These are phyloP conservation scores for Stenotaenia linearis DNA, from an alignment of 2,888 invertebrate genomes.

Conservation along the genomic window DNA sequence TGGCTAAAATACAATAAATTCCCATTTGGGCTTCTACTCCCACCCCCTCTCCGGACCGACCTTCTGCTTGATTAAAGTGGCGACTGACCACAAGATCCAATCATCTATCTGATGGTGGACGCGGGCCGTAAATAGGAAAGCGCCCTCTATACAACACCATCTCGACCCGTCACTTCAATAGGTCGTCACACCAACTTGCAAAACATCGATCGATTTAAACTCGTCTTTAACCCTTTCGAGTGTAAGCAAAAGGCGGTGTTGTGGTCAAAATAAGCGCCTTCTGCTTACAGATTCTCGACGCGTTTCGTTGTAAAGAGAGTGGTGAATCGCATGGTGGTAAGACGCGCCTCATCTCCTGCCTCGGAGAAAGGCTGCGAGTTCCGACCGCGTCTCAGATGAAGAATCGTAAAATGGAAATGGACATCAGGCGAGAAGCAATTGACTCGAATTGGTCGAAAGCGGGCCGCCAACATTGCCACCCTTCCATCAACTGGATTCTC, in stretches of 20 bases:
- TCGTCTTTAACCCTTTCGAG: not conserved
- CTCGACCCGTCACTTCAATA: not conserved
- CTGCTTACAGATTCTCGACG: not conserved
- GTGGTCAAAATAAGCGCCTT: not conserved
- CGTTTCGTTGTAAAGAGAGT: not conserved
- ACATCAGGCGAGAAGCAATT: slow-evolving; percentile 17
- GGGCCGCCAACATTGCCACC: not conserved
- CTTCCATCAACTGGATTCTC: not conserved
- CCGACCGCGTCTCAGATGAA: slow-evolving; percentile 12
- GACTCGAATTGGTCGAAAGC: slow-evolving; percentile 27
- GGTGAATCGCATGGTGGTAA: not conserved
- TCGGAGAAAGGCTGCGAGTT: not conserved
- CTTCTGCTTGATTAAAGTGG: slow-evolving; percentile 33
- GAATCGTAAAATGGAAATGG: slow-evolving; percentile 32
- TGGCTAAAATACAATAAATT: slow-evolving; percentile 32
- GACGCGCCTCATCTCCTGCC: slow-evolving; percentile 24
- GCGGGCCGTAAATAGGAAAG: slow-evolving; percentile 29
- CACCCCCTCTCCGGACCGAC: not conserved
- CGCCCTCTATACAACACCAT: not conserved
- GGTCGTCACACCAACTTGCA: not conserved
- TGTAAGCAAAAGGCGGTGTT: not conserved
- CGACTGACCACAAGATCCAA: slow-evolving; percentile 32
- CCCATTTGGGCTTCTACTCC: slow-evolving; percentile 24
- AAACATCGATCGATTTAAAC: not conserved
- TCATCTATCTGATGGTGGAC: slow-evolving; percentile 31